phyloP scores from a whole-genome alignment of 2,113 vertebrate genomes.

The Dromaius novaehollandiae region DNA sequence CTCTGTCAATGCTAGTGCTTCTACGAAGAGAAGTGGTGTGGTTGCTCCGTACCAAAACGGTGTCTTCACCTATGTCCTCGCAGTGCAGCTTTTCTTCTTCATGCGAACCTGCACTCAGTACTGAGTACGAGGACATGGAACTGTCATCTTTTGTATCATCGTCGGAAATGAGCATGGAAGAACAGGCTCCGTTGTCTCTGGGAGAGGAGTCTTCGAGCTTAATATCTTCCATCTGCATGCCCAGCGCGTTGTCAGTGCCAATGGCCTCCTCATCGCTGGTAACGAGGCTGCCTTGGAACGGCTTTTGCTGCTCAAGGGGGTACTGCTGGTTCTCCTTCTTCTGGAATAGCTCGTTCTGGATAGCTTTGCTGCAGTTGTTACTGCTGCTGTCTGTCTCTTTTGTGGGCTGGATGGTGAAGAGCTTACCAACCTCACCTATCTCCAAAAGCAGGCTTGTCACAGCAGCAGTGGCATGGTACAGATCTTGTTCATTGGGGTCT shows the following conservation, averaged over 20 bases:
- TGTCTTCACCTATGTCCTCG: slow-evolving; percentile 95
- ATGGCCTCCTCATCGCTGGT: slow-evolving; percentile 50
- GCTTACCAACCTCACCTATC: slow-evolving; percentile 96
- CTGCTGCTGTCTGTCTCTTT: slow-evolving; percentile 30
- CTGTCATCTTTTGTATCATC: slow-evolving; percentile 97
- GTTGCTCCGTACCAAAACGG: slow-evolving; percentile 86
- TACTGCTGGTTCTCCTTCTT: slow-evolving; percentile 73
- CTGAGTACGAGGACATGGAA: slow-evolving; percentile 96
- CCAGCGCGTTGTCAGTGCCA: slow-evolving; percentile 42
- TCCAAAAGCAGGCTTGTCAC: slow-evolving; percentile 97
- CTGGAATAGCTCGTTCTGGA: slow-evolving; percentile 34
- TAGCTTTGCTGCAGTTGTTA: slow-evolving; percentile 2
- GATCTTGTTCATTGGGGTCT: slow-evolving; percentile 91
- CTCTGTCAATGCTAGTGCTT: slow-evolving; percentile 90
- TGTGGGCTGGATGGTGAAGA: slow-evolving; percentile 76
- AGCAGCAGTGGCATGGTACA: slow-evolving; percentile 94
- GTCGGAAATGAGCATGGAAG: slow-evolving; percentile 94
- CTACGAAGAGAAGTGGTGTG: slow-evolving; percentile 73
- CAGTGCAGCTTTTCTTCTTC: slow-evolving; percentile 97
- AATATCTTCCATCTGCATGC: slow-evolving; percentile 90
- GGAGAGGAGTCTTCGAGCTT: slow-evolving; percentile 93
- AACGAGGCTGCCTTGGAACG: slow-evolving; percentile 26
- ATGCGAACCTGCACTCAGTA: slow-evolving; percentile 93
- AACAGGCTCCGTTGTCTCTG: slow-evolving; percentile 87
- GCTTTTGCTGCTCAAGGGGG: slow-evolving; percentile 41